phyloP scores from a whole-genome alignment of 1,140 invertebrate species.

The Philotrypesis tridentata region DNA sequence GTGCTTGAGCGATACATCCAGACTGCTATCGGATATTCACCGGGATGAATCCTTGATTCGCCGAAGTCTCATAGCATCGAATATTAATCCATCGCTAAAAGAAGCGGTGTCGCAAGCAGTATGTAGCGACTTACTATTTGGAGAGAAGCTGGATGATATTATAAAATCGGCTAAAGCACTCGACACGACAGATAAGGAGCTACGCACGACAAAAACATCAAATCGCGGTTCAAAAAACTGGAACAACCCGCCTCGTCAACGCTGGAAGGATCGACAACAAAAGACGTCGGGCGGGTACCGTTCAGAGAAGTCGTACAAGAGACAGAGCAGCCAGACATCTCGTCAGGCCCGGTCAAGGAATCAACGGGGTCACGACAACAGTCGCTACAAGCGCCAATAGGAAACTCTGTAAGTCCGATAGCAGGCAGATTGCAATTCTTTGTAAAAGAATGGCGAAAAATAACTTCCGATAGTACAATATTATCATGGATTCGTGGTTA shows the following conservation, averaged over 20 bases:
- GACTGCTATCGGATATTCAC: background rate
- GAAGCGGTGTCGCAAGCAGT: background rate
- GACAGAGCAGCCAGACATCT: background rate
- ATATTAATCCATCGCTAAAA: constrained; percentile 1
- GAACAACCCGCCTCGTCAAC: background rate
- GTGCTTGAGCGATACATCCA: background rate
- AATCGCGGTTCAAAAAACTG: background rate
- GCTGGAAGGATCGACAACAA: background rate
- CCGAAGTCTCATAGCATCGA: background rate
- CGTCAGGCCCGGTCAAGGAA: background rate
- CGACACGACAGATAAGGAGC: background rate
- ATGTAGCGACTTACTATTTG: background rate
- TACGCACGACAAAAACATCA: background rate
- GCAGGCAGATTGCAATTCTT: background rate
- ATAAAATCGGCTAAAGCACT: background rate
- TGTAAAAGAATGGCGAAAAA: background rate
- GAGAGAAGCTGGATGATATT: background rate
- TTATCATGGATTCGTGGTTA: background rate
- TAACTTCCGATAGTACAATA: background rate
- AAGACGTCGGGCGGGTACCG: background rate
- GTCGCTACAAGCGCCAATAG: background rate
- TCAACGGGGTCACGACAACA: background rate
- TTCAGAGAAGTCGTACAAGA: background rate
- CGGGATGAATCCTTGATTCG: background rate
- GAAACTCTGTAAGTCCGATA: background rate